A percentile compares a stretch with the other conserved stretches of the same genome.
Conservation (phyloP, 2,797 vertebrate genomes). For the Xenopus petersii region DNA sequence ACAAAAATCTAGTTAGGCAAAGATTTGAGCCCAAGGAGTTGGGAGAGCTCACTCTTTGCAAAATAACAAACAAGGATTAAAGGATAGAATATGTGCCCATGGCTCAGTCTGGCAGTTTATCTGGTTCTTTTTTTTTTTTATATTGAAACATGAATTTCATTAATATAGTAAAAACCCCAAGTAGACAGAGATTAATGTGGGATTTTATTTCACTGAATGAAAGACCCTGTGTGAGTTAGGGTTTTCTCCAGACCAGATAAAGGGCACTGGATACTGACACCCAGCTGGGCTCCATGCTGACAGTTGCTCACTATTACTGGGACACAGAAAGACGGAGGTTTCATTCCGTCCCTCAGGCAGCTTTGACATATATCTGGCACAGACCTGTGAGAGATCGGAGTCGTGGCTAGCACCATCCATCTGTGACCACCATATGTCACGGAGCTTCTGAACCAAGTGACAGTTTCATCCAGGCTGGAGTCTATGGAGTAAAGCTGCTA, state of each 20-base stretch:
- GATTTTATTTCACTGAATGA: too few relatives aligned
- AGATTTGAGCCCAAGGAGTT: too few relatives aligned
- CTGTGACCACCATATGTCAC: conserved; percentile 42
- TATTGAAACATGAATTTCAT: too few relatives aligned
- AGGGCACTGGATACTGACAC: conserved; percentile 19
- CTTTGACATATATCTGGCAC: conserved; percentile 41
- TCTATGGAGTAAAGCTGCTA: conserved; percentile 13
- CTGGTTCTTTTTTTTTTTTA: too few relatives aligned
- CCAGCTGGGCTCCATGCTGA: conserved; percentile 1
- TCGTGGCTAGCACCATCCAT: conserved; percentile 14
- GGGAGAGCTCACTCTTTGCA: too few relatives aligned
- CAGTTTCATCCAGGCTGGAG: neutral
- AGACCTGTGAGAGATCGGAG: conserved; percentile 31
- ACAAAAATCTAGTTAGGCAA: too few relatives aligned
- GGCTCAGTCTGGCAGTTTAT: too few relatives aligned
- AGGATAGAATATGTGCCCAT: too few relatives aligned
- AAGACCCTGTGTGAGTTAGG: too few relatives aligned
- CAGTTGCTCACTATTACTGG: conserved; percentile 17
- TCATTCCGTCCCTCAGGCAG: conserved; percentile 27
- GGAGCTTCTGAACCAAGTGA: conserved; percentile 23
- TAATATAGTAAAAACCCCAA: too few relatives aligned
- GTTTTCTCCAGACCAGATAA: neutral
- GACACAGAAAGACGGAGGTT: neutral
- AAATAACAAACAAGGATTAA: too few relatives aligned
- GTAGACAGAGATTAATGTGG: too few relatives aligned